Evolutionary conservation across 2,888 invertebrate species (phyloP), one percentile per base, ranked within the genome.

Genomic region (Drosophila neotestacea): DNA sequence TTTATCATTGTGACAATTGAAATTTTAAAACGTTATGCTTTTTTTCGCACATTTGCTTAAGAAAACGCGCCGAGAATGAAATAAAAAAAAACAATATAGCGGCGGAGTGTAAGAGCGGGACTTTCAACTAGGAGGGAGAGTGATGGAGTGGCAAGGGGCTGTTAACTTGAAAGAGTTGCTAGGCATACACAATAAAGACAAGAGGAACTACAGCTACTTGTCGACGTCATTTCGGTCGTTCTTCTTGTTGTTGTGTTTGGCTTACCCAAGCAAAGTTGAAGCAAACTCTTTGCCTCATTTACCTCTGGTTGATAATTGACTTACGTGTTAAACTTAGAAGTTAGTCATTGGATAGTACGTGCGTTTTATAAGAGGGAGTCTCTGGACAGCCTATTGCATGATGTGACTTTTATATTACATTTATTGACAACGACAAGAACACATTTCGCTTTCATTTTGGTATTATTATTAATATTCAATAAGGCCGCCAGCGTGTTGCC

Each of bases 391-490:
- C 52, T 67, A 64, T 74, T 63, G 71, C 48, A 66, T 61, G 74
- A 73, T 70, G 73, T 85, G 70, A 73, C 62, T 73, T 82, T 85
- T 70, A 73, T 82, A 85, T 85, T 75, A 72, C 59, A 77, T 79
- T 87, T 79, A 51, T 59, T 44, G 67, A 54, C 68, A 66, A 55
- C 52, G 55, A 1, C 46, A 28, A 13, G 36, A 55, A 34, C 32
- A 55, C 61, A 77, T 61, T 85, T 85, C 51, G 62, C 79, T 64
- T 72, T 64, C 52, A 60, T 60, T 85, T 87, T 62, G 79, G 73
- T 85, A 87, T 77, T 79, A 82, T 85, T 79, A 87, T 84, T 82
- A 85, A 84, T 88, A 82, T 85, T 84, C 88, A 85, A 84, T 88
- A 88, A 84, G 83, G 51, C 70, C 34, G 38, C 62, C 73, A 55